These are phyloP conservation scores for Hippocampus abdominalis DNA, from an alignment of 2,113 vertebrate species.

Conservation along the genomic window DNA sequence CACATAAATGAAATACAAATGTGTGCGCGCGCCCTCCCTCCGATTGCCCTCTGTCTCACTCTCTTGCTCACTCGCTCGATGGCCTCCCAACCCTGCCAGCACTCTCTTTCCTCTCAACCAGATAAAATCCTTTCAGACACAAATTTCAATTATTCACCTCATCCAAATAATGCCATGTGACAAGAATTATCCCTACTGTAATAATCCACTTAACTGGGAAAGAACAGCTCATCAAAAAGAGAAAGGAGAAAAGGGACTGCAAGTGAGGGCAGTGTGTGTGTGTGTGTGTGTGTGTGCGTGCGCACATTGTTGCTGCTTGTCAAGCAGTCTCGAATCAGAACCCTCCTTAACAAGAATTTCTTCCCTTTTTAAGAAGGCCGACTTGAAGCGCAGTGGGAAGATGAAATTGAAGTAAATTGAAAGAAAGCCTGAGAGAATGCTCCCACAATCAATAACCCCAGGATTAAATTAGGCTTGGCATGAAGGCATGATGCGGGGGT, in stretches of 20 bases:
- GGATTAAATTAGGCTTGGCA: slow-evolving; percentile 73
- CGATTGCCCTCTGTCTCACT: slow-evolving; percentile 12
- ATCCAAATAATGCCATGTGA: slow-evolving; percentile 85
- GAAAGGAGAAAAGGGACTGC: slow-evolving; percentile 64
- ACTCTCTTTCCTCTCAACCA: slow-evolving; percentile 77
- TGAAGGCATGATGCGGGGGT: slow-evolving; percentile 59
- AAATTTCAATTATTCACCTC: slow-evolving; percentile 86
- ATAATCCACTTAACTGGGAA: slow-evolving; percentile 85
- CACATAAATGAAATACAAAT: slow-evolving; percentile 59
- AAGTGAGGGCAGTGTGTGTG: slow-evolving; percentile 40
- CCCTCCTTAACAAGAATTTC: slow-evolving; percentile 66
- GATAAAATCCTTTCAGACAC: slow-evolving; percentile 83
- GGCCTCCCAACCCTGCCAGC: slow-evolving; percentile 67
- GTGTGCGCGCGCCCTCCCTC: slow-evolving; percentile 3
- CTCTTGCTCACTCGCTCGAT: slow-evolving; percentile 28
- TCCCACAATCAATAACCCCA: slow-evolving; percentile 71
- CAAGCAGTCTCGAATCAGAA: slow-evolving; percentile 65
- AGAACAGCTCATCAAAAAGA: slow-evolving; percentile 79
- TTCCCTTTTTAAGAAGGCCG: slow-evolving; percentile 64
- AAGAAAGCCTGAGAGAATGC: slow-evolving; percentile 73
- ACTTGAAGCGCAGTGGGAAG: slow-evolving; percentile 65
- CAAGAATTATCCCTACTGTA: slow-evolving; percentile 83
- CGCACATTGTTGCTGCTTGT: slow-evolving; percentile 42
- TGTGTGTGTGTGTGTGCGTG: not conserved
- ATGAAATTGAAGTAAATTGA: slow-evolving; percentile 74